Conservation (phyloP, 2,113 vertebrate species). For the Callopanchax toddi region DNA sequence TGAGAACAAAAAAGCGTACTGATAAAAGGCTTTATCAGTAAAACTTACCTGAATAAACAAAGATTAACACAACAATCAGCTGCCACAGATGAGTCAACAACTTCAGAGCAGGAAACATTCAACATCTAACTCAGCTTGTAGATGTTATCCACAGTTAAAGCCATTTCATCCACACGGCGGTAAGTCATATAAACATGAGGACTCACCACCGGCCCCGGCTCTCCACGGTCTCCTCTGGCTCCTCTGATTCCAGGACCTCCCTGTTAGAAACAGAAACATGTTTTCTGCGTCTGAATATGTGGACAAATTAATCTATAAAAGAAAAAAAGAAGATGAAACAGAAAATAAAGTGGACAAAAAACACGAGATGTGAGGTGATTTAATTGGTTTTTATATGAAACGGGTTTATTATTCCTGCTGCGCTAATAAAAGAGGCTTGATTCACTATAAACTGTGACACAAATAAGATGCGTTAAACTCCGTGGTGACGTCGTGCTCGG, state of each 20-base stretch:
- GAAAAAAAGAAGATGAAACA: too few relatives aligned
- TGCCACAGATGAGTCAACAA: too few relatives aligned
- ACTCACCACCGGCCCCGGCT: slow-evolving; percentile 87
- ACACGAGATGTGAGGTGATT: too few relatives aligned
- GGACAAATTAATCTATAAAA: too few relatives aligned
- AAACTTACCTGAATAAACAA: not conserved
- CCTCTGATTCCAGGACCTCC: slow-evolving; percentile 93
- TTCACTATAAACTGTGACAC: too few relatives aligned
- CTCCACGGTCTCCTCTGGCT: slow-evolving; percentile 90
- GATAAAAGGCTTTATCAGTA: not conserved
- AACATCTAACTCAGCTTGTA: not conserved
- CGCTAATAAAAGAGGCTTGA: too few relatives aligned
- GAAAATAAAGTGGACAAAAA: not conserved
- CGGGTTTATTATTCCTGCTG: too few relatives aligned
- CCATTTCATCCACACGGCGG: not conserved
- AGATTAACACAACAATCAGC: not conserved
- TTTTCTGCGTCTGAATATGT: too few relatives aligned
- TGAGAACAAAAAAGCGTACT: too few relatives aligned
- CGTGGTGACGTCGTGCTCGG: too few relatives aligned
- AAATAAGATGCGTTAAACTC: not conserved
- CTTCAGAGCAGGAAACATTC: not conserved
- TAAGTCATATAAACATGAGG: not conserved
- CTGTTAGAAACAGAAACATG: slow-evolving; percentile 67
- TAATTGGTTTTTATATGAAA: too few relatives aligned
- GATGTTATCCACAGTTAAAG: not conserved